Evolutionary conservation across 1,140 invertebrate species (phyloP).

Genomic region (Caenorhabditis brenneri): DNA sequence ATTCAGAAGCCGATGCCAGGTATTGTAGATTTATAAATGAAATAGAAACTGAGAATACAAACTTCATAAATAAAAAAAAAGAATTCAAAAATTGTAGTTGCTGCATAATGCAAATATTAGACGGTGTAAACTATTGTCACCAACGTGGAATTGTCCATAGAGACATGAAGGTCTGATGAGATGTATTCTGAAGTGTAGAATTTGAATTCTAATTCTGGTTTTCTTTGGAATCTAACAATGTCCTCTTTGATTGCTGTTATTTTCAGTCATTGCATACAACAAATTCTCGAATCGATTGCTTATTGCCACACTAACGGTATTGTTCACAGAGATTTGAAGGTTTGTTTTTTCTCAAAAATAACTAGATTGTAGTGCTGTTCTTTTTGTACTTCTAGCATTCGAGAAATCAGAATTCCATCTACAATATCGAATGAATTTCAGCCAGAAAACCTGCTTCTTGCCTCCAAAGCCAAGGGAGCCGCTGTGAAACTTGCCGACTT

Average conservation of each 20-base stretch:
- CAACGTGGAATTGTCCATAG: slow-evolving; percentile 56
- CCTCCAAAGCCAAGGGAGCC: slow-evolving; percentile 98
- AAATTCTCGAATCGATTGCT: slow-evolving; percentile 99
- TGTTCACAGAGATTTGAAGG: slow-evolving; percentile 96
- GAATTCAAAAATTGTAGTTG: slow-evolving; percentile 53
- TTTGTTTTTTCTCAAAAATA: slow-evolving; percentile 66
- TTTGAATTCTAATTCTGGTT: not conserved
- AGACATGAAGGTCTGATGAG: slow-evolving; percentile 58
- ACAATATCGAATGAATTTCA: slow-evolving; percentile 74
- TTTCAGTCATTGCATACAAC: slow-evolving; percentile 93
- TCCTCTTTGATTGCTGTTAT: slow-evolving; percentile 27
- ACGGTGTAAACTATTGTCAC: slow-evolving; percentile 59
- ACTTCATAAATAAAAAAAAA: not conserved
- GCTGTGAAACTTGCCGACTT: slow-evolving; percentile 99
- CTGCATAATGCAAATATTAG: slow-evolving; percentile 59
- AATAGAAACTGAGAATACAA: not conserved
- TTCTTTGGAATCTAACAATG: not conserved
- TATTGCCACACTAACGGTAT: slow-evolving; percentile 98
- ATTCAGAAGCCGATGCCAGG: slow-evolving; percentile 99
- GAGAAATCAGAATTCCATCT: slow-evolving; percentile 10
- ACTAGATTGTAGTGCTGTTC: not conserved
- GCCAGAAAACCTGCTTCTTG: slow-evolving; percentile 97
- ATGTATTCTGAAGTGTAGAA: slow-evolving; percentile 4
- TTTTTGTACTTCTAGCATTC: slow-evolving; percentile 1
- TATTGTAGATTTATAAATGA: slow-evolving; percentile 54